Evolutionary conservation across 2,113 vertebrate species (phyloP).

Genomic region (Clarias magur): DNA sequence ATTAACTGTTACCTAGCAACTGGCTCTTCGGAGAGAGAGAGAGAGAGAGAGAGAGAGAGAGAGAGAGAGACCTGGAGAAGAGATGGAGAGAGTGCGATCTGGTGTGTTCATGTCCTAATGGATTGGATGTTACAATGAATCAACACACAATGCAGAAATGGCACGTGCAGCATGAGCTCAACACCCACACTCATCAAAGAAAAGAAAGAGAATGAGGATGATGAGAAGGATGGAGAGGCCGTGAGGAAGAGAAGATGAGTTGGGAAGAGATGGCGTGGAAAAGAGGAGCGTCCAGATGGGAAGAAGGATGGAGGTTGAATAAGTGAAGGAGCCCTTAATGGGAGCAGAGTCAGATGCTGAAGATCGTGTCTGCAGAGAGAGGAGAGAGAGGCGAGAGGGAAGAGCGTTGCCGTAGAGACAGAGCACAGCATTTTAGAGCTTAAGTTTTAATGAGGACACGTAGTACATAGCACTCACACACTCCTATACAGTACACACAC

Average conservation of each 20-base stretch:
- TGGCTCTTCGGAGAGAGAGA: conserved; percentile 69
- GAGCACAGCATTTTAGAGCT: conserved; percentile 42
- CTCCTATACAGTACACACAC: conserved; percentile 9
- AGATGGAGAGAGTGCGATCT: conserved; percentile 52
- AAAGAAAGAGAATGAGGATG: conserved; percentile 34
- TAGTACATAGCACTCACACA: conserved; percentile 58
- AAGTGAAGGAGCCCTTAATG: conserved; percentile 7
- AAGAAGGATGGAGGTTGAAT: not conserved
- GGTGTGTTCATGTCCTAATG: conserved; percentile 69
- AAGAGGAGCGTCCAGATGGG: conserved; percentile 14
- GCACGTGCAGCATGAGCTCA: conserved; percentile 71
- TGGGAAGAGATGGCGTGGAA: not conserved
- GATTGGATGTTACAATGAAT: conserved; percentile 74
- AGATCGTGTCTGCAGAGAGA: conserved; percentile 11
- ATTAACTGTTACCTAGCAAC: conserved; percentile 86
- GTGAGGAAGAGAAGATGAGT: not conserved
- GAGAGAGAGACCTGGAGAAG: conserved; percentile 39
- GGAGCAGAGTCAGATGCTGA: not conserved
- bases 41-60: conserved; percentile 48
- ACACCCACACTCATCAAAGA: conserved; percentile 66
- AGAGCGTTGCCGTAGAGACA: conserved; percentile 70
- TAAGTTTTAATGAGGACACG: conserved; percentile 71
- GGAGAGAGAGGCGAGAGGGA: conserved; percentile 25
- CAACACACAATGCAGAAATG: conserved; percentile 73
- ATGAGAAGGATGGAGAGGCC: conserved; percentile 5